These are phyloP conservation scores for Gryllus bimaculatus DNA, from an alignment of 1,140 invertebrate genomes.

Conservation along the genomic window DNA sequence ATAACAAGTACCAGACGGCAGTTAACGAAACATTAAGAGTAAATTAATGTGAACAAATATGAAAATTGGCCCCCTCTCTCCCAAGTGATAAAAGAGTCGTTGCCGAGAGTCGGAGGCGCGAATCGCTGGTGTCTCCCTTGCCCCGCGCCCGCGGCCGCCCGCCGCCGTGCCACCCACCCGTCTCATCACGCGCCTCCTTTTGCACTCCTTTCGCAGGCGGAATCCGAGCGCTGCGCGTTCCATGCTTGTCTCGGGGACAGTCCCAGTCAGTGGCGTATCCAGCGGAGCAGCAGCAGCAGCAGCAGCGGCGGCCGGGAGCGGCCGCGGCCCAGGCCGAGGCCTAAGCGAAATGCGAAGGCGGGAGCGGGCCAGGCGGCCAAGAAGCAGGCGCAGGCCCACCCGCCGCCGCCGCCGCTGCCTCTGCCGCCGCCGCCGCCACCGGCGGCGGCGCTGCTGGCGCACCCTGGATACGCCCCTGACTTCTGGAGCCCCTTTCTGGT, in stretches of 20 bases:
- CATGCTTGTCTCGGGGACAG: slow-evolving; percentile 28
- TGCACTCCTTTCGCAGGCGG: background rate
- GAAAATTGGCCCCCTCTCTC: too few species aligned
- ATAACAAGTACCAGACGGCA: too few species aligned
- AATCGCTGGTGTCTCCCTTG: too few species aligned
- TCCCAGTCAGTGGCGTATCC: slow-evolving; percentile 37
- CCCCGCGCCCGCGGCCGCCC: too few species aligned
- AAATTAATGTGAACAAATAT: too few species aligned
- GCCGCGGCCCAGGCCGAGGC: background rate
- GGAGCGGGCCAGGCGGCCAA: background rate
- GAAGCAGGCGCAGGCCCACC: background rate
- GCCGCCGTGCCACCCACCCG: too few species aligned
- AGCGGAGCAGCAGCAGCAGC: slow-evolving; percentile 27
- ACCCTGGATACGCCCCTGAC: slow-evolving; percentile 36
- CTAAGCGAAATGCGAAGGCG: background rate
- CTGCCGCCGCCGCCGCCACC: slow-evolving; percentile 27
- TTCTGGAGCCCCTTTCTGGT: slow-evolving; percentile 30
- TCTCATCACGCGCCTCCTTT: too few species aligned
- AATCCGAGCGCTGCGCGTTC: slow-evolving; percentile 2
- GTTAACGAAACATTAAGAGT: too few species aligned
- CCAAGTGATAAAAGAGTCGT: too few species aligned
- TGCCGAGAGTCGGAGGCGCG: too few species aligned
- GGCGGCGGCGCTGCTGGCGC: slow-evolving; percentile 30
- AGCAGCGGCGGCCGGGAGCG: background rate
- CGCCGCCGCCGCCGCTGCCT: slow-evolving; percentile 22